Percentiles rank a stretch among this genome's conserved stretches.
Conservation (phyloP, 2,888 invertebrate genomes). For the Melanotus villosus region DNA sequence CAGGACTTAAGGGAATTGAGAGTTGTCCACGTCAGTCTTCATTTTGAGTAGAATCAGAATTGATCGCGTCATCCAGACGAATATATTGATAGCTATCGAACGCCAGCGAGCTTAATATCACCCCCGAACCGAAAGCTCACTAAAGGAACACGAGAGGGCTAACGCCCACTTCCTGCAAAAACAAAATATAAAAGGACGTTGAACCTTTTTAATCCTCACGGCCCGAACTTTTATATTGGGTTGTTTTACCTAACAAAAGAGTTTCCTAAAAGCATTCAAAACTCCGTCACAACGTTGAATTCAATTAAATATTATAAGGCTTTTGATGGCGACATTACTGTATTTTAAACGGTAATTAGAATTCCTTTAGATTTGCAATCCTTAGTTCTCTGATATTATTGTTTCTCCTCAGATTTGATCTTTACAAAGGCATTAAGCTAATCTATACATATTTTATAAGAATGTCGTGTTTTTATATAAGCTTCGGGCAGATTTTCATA, state of each 20-base stretch:
- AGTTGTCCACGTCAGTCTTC: slow-evolving; percentile 49
- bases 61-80: slow-evolving; percentile 40
- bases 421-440: too few species aligned
- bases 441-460: too few species aligned
- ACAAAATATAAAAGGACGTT: slow-evolving; percentile 14
- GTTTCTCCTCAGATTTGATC: too few species aligned
- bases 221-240: background rate
- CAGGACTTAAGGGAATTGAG: slow-evolving; percentile 49
- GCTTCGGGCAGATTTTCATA: too few species aligned
- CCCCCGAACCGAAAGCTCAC: slow-evolving; percentile 13
- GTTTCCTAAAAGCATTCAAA: background rate
- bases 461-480: too few species aligned
- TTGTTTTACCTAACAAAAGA: background rate
- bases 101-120: slow-evolving; percentile 4
- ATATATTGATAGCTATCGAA: slow-evolving; percentile 41
- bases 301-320: background rate
- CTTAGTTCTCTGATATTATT: too few species aligned
- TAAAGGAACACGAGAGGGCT: slow-evolving; percentile 6
- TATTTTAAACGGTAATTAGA: too few species aligned
- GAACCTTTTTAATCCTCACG: slow-evolving; percentile 21
- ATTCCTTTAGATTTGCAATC: too few species aligned
- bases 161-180: slow-evolving; percentile 23
- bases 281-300: background rate
- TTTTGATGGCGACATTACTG: too few species aligned
- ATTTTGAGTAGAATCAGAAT: slow-evolving; percentile 40